Conservation (phyloP, 1,140 invertebrate species). For the Goniozus legneri region DNA sequence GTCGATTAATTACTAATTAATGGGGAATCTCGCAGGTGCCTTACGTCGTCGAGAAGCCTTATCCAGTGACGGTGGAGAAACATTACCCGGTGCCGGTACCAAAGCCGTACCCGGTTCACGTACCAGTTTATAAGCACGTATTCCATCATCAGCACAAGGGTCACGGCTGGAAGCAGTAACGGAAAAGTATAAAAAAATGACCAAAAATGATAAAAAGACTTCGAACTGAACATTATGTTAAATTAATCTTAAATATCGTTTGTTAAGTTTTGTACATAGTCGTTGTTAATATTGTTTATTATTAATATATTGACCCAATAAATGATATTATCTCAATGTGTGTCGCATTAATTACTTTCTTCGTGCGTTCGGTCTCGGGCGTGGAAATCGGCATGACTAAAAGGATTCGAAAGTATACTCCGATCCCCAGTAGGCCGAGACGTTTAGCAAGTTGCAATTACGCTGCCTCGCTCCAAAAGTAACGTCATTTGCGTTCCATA, state of each 20-base stretch:
- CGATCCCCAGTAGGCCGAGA: too few species aligned
- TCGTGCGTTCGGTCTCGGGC: neutral
- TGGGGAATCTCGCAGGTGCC: conserved; percentile 61
- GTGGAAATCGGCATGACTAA: neutral
- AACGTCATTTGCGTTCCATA: too few species aligned
- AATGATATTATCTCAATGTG: conserved; percentile 4
- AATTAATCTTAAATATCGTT: too few species aligned
- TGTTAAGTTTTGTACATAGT: conserved; percentile 23
- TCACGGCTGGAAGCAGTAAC: conserved; percentile 42
- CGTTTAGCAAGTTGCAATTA: too few species aligned
- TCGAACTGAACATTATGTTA: too few species aligned
- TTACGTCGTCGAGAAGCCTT: conserved; percentile 73
- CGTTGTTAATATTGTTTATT: conserved; percentile 7
- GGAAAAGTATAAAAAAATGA: too few species aligned
- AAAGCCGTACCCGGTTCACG: conserved; percentile 74
- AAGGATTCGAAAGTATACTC: conserved; percentile 12
- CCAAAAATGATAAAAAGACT: too few species aligned
- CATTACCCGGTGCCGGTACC: conserved; percentile 72
- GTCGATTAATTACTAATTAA: too few species aligned
- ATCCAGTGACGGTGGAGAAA: conserved; percentile 74
- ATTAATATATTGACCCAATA: conserved; percentile 18
- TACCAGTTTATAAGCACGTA: conserved; percentile 78
- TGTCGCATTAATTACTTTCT: neutral
- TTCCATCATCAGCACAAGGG: conserved; percentile 63
- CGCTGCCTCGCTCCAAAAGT: too few species aligned